Evolutionary conservation across 2,797 vertebrate species (phyloP).

Genomic region (Synanceia verrucosa): DNA sequence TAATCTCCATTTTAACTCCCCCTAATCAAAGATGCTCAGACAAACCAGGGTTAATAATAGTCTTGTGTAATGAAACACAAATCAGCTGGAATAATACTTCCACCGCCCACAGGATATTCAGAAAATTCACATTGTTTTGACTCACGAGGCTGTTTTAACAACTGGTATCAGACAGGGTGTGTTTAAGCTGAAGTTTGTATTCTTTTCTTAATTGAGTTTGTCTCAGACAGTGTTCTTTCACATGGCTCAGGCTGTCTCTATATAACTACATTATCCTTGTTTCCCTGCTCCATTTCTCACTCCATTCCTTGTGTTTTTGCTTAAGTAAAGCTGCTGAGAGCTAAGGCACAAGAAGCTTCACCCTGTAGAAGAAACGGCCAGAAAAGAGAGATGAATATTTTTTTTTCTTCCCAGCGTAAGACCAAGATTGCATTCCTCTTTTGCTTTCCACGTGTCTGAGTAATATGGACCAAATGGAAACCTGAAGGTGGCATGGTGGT

Average conservation of each 20-base stretch:
- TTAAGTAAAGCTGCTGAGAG: constrained; percentile 18
- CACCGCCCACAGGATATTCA: constrained; percentile 26
- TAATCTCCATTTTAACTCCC: constrained; percentile 55
- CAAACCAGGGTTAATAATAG: constrained; percentile 50
- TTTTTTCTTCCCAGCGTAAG: neutral
- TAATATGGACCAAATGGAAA: no score
- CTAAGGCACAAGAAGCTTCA: neutral
- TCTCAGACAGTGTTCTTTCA: constrained; percentile 61
- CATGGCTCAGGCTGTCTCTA: constrained; percentile 48
- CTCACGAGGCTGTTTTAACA: constrained; percentile 30
- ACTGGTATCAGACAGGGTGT: constrained; percentile 40
- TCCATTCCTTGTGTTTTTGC: constrained; percentile 13
- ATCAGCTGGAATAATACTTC: constrained; percentile 31
- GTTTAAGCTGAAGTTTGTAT: constrained; percentile 48
- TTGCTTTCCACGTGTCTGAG: neutral
- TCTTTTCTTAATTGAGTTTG: constrained; percentile 66
- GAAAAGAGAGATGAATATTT: neutral
- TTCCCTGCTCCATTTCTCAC: constrained; percentile 12
- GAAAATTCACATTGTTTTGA: constrained; percentile 37
- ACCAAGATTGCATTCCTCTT: neutral
- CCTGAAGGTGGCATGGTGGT: no score
- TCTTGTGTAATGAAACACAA: constrained; percentile 24
- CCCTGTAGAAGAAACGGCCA: constrained; percentile 3
- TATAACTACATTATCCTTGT: constrained; percentile 62
- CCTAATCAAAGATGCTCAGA: constrained; percentile 55